A percentile compares a stretch with the other conserved stretches of the same genome.
Evolutionary conservation across 2,113 vertebrate species (phyloP).

Genomic region (Bubalus kerabau): DNA sequence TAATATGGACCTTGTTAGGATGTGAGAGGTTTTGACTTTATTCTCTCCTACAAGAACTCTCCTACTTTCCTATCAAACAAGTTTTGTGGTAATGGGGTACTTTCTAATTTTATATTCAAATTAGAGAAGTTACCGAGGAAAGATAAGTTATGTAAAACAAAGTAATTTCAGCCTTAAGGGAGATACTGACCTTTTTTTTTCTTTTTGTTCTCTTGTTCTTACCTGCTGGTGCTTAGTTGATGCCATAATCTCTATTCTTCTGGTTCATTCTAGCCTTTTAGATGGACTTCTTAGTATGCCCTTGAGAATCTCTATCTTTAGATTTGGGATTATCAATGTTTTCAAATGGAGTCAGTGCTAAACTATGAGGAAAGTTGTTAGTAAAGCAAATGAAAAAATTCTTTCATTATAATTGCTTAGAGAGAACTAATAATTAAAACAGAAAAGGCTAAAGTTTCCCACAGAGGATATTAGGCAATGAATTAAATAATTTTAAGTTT

Average conservation of each 20-base stretch:
- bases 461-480: background rate
- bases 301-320: constrained; percentile 14
- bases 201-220: background rate
- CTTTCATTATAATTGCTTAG: constrained; percentile 32
- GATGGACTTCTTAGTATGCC: background rate
- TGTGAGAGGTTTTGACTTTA: background rate
- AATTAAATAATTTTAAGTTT: constrained; percentile 46
- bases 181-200: background rate
- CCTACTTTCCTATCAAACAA: background rate
- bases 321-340: background rate
- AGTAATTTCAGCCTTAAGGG: background rate
- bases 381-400: constrained; percentile 48
- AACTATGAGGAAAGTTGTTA: constrained; percentile 22
- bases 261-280: constrained; percentile 1
- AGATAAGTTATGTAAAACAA: constrained; percentile 10
- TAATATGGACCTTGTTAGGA: background rate
- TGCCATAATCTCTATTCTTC: background rate
- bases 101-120: constrained; percentile 19
- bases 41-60: background rate
- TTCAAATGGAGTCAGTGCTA: background rate
- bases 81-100: background rate
- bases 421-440: constrained; percentile 50
- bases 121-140: constrained; percentile 2
- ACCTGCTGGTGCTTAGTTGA: background rate
- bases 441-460: constrained; percentile 40